These are phyloP conservation scores for Morpho helenor DNA, from an alignment of 2,888 invertebrate genomes.

Conservation along the genomic window DNA sequence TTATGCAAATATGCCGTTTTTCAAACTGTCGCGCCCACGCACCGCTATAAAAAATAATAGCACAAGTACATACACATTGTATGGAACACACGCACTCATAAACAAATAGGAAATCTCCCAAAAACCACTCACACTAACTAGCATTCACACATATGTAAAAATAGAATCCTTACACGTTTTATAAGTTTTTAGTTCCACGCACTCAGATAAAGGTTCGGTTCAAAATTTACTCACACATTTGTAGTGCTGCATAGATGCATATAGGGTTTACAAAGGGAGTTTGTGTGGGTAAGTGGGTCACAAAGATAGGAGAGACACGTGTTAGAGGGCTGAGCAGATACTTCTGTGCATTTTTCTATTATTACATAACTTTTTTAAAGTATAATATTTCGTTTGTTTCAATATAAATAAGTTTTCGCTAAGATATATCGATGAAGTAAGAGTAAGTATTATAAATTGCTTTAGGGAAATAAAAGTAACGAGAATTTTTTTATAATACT, in stretches of 20 bases:
- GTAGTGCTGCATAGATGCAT: slow-evolving; percentile 43
- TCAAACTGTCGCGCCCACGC: slow-evolving; percentile 31
- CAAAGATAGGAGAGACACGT: slow-evolving; percentile 75
- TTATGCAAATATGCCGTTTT: slow-evolving; percentile 29
- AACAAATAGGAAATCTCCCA: slow-evolving; percentile 30
- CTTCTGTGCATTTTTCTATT: slow-evolving; percentile 39
- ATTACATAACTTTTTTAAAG: slow-evolving; percentile 22
- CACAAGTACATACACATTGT: slow-evolving; percentile 22
- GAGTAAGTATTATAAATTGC: too few species aligned
- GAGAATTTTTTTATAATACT: too few species aligned
- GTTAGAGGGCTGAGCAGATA: slow-evolving; percentile 68
- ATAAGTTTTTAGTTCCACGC: slow-evolving; percentile 20
- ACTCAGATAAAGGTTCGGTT: slow-evolving; percentile 21
- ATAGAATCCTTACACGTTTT: slow-evolving; percentile 4
- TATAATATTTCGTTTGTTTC: too few species aligned
- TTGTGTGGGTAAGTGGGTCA: slow-evolving; percentile 72
- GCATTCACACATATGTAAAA: slow-evolving; percentile 18
- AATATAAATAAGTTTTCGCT: too few species aligned
- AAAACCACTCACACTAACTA: slow-evolving; percentile 32
- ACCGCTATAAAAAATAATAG: slow-evolving; percentile 29
- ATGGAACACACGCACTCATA: slow-evolving; percentile 25
- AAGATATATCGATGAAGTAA: too few species aligned
- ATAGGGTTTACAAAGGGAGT: slow-evolving; percentile 15
- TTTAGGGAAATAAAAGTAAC: too few species aligned
- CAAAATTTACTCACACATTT: slow-evolving; percentile 42